phyloP scores from a whole-genome alignment of 2,888 invertebrate genomes.

The Phortica okadai region DNA sequence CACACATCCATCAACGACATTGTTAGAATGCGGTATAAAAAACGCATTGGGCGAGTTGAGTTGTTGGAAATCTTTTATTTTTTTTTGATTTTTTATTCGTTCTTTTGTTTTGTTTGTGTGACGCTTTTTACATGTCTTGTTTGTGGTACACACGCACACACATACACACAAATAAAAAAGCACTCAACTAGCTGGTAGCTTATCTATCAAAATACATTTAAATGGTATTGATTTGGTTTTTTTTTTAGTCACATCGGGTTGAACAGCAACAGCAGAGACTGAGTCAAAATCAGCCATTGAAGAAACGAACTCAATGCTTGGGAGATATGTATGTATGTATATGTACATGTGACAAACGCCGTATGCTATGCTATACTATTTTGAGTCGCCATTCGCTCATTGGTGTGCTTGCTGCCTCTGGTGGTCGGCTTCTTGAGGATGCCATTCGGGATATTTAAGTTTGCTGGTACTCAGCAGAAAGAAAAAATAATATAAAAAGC shows the following conservation, averaged over 20 bases:
- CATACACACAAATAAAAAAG: background rate
- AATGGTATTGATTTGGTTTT: conserved; percentile 59
- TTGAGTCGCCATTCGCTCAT: background rate
- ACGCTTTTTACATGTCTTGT: conserved; percentile 17
- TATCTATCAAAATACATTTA: conserved; percentile 61
- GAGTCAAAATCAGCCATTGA: background rate
- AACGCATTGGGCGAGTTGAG: background rate
- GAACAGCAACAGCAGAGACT: background rate
- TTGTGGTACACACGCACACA: background rate
- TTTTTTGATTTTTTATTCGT: conserved; percentile 29
- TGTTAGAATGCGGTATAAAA: conserved; percentile 1
- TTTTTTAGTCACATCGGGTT: background rate
- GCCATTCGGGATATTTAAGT: conserved; percentile 6
- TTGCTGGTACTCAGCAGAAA: background rate
- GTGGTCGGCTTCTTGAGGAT: background rate
- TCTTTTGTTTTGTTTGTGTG: conserved; percentile 39
- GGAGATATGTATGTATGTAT: background rate
- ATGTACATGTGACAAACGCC: background rate
- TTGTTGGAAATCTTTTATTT: too few species aligned
- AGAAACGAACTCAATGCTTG: background rate
- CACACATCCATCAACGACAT: conserved; percentile 16
- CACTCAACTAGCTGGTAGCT: conserved; percentile 43
- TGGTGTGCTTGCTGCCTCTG: background rate
- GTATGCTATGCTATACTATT: background rate
- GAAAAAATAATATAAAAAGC: background rate